Percentiles rank a stretch among this genome's conserved stretches.
Evolutionary conservation across 2,797 vertebrate genomes (phyloP).

Genomic region (Arrhamphus sclerolepis): DNA sequence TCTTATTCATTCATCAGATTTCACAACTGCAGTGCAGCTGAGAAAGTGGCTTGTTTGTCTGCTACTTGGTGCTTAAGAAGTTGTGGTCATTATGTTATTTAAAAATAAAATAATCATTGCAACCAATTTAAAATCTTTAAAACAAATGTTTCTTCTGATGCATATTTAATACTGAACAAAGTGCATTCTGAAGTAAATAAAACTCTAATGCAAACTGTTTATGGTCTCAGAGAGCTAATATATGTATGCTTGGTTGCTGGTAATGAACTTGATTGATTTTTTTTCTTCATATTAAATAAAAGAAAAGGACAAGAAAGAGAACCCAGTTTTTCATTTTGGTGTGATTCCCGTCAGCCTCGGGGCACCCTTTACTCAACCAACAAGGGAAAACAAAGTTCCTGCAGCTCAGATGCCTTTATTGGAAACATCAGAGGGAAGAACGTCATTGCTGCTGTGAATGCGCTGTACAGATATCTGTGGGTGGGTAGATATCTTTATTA

Average conservation of each 20-base stretch:
- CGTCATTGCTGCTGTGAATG: constrained; percentile 43
- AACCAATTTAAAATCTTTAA: no score
- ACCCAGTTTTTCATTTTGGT: constrained; percentile 22
- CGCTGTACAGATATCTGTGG: constrained; percentile 35
- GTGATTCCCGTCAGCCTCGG: constrained; percentile 38
- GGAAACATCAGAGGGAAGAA: constrained; percentile 56
- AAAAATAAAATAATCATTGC: no score
- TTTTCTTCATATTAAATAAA: not conserved
- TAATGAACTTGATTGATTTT: not conserved
- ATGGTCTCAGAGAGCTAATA: not conserved
- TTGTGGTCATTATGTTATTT: no score
- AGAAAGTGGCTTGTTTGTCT: no score
- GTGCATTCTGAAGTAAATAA: not conserved
- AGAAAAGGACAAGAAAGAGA: constrained; percentile 8
- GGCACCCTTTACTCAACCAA: constrained; percentile 59
- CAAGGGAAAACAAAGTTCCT: constrained; percentile 53
- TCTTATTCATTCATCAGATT: not conserved
- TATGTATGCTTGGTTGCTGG: not conserved
- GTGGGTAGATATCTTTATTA: constrained; percentile 35
- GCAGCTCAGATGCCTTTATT: constrained; percentile 53
- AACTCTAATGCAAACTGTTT: not conserved
- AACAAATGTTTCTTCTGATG: no score
- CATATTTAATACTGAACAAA: no score
- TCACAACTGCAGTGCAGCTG: no score
- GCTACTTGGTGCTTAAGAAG: no score